Percentiles rank a stretch among this genome's conserved stretches.
Evolutionary conservation across 2,797 vertebrate genomes (phyloP).

Genomic region (Chelmon rostratus): DNA sequence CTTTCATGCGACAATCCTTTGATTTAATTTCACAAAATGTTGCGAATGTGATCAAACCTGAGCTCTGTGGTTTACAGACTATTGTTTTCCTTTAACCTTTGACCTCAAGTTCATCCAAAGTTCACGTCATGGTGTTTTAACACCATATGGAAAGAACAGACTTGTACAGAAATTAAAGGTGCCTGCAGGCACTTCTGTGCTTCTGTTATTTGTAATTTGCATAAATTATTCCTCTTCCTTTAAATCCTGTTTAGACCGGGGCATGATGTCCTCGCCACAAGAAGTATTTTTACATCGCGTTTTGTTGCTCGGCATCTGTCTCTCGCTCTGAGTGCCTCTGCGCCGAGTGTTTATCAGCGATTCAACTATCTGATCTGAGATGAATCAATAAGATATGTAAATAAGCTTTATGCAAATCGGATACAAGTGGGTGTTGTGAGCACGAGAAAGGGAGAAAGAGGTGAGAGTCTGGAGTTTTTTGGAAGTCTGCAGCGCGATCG

Average conservation of each 20-base stretch:
- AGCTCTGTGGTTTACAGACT: background rate
- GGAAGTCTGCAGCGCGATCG: background rate
- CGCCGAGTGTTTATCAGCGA: conserved; percentile 22
- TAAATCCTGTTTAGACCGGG: conserved; percentile 48
- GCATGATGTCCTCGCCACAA: conserved; percentile 12
- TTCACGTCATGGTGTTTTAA: background rate
- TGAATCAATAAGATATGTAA: conserved; percentile 57
- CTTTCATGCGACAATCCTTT: background rate
- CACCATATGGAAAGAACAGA: conserved; percentile 38
- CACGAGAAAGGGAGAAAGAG: background rate
- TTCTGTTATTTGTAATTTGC: conserved; percentile 50
- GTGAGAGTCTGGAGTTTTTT: conserved; percentile 21
- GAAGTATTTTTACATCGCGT: conserved; percentile 6
- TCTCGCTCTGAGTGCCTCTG: background rate
- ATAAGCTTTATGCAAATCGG: conserved; percentile 44
- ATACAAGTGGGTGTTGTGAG: conserved; percentile 22
- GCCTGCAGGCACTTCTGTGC: conserved; percentile 38
- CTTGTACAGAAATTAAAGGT: conserved; percentile 18
- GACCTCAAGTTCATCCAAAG: conserved; percentile 32
- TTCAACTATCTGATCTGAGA: conserved; percentile 48
- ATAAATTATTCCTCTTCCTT: conserved; percentile 50
- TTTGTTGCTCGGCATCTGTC: background rate
- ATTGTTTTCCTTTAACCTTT: conserved; percentile 20
- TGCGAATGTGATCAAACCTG: background rate
- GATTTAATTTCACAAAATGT: background rate